phyloP scores from a whole-genome alignment of 2,888 invertebrate species.

The Dryomyza anilis region DNA sequence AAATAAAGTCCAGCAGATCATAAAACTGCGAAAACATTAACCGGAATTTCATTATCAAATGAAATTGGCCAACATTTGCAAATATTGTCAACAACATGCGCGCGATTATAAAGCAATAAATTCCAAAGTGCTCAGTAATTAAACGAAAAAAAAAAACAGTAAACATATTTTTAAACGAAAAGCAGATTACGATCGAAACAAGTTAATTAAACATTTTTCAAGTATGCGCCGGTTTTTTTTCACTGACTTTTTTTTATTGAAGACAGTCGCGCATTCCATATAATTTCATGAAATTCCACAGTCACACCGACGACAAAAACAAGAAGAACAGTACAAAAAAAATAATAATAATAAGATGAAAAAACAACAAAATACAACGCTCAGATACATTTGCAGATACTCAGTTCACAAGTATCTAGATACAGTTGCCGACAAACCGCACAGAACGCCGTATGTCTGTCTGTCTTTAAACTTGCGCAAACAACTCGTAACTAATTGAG shows the following conservation, averaged over 20 bases:
- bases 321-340: no score
- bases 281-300: not conserved
- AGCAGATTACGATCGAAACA: conserved; percentile 1
- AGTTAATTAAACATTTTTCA: not conserved
- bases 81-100: conserved; percentile 5
- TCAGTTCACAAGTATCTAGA: no score
- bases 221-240: not conserved
- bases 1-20: not conserved
- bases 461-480: not conserved
- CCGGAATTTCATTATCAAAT: conserved; percentile 2
- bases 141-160: not conserved
- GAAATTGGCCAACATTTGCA: not conserved
- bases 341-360: no score
- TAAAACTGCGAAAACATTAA: not conserved
- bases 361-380: no score
- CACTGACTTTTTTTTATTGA: not conserved
- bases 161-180: not conserved
- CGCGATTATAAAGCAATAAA: conserved; percentile 13
- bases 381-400: no score
- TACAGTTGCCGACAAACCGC: no score
- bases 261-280: not conserved
- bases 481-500: conserved; percentile 12
- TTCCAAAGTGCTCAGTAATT: not conserved
- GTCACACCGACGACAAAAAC: not conserved
- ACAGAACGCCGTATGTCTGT: no score